These are phyloP conservation scores for Acridotheres tristis DNA, from an alignment of 2,797 vertebrate species.

Conservation along the genomic window DNA sequence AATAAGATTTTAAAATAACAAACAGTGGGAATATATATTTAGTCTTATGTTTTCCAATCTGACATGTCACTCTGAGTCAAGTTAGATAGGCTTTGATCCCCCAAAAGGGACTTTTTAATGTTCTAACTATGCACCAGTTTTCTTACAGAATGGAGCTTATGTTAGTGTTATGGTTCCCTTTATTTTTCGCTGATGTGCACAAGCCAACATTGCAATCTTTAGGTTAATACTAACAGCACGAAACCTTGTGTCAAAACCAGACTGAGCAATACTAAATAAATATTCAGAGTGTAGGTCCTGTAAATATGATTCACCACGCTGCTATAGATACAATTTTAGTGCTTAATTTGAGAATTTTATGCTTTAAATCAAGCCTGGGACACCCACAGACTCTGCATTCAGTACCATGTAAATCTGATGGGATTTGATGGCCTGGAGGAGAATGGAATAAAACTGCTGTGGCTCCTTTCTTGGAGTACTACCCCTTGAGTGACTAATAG, in stretches of 20 bases:
- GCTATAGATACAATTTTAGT: neutral
- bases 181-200: neutral
- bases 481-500: neutral
- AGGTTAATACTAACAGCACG: neutral
- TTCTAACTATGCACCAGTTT: neutral
- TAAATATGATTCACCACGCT: neutral
- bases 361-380: neutral
- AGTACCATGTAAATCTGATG: neutral
- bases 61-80: neutral
- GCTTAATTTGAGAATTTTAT: neutral
- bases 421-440: neutral
- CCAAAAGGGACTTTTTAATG: neutral
- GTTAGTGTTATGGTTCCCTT: neutral
- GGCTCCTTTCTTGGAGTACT: neutral
- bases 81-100: neutral
- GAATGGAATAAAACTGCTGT: neutral
- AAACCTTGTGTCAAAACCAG: neutral
- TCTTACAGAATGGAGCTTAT: neutral
- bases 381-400: neutral
- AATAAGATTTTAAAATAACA: constrained; percentile 34
- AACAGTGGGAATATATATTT: neutral
- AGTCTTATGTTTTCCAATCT: constrained; percentile 24
- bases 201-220: neutral
- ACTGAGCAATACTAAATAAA: neutral
- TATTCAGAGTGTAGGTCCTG: neutral